phyloP scores from a whole-genome alignment of 2,113 vertebrate genomes.

The Zosterops borbonicus region DNA sequence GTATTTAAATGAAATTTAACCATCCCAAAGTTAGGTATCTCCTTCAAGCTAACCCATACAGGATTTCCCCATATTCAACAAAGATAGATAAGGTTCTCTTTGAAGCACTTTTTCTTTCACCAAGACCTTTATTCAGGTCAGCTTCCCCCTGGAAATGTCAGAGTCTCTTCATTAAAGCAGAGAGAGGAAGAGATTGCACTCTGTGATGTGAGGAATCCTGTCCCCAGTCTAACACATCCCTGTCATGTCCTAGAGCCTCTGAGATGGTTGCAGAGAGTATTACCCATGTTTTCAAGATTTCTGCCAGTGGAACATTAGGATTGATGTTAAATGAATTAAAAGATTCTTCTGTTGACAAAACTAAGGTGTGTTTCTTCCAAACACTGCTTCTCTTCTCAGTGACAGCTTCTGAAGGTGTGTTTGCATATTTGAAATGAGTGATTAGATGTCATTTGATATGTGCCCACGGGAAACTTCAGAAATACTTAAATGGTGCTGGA shows the following conservation, averaged over 20 bases:
- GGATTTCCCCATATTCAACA: background rate
- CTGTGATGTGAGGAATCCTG: background rate
- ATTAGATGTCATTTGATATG: background rate
- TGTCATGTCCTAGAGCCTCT: background rate
- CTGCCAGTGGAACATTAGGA: background rate
- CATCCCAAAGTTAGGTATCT: background rate
- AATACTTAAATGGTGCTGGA: slow-evolving; percentile 20
- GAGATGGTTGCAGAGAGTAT: background rate
- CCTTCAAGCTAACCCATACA: background rate
- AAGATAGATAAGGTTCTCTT: background rate
- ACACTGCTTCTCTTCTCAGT: background rate
- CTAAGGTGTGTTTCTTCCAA: background rate
- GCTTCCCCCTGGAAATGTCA: background rate
- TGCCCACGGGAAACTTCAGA: background rate
- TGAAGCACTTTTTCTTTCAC: background rate
- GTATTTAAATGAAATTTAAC: background rate
- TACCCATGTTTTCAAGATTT: background rate
- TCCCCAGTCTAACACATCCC: background rate
- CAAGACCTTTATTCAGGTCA: background rate
- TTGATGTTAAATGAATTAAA: background rate
- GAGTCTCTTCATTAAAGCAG: background rate
- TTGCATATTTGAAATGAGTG: background rate
- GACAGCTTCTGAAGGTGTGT: background rate
- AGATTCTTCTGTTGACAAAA: background rate
- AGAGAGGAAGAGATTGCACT: background rate